Base-by-base conservation (phyloP, 2,113 vertebrate species). In the Australoheros scitulus region DNA sequence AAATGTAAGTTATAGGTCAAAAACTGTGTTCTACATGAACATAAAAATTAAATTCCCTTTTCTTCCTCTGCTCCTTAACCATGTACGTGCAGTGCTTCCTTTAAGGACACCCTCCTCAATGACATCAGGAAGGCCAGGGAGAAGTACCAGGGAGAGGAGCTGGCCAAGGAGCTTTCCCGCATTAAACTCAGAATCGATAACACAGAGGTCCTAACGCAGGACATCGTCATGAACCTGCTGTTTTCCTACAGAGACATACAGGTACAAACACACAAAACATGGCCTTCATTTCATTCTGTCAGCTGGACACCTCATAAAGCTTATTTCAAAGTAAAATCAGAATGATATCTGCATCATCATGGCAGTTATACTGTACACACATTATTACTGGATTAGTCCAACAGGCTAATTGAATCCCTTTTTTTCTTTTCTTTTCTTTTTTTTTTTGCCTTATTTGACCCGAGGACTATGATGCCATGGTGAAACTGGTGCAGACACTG, bases 161-260 rank as follows among this genome's bases (percentile, higher is more conserved):
- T 99, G 85, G 97, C 96, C 4, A 98, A 97, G 83, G 97, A 98
- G 61, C 94, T 99, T 47, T 91, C 97, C 59, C 95, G 96, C 32
- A 99, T 99, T 92, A 98, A 97, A 77, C 97, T 98, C n/a, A 95
- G 97, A 61, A 97, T 98, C 76, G 97, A 99, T 92, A 98, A 97
- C 92, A 98, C 96, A 0, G 97, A 99, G 88, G 95, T 98, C 58
- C 95, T 99, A 80, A 98, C 97, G 18, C 96, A 98, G 90, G 97
- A 99, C 87, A 97, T 99, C 60, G 93, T 99, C 81, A 97, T 98
- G 94, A 99, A 99, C 92, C 95, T 99, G 79, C 96, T 99, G 52
- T 97, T 98, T 86, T 98, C 97, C 68, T 99, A 99, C 95, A 96
- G 97, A 85, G 98, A 99, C 92, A 98, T 98, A 87, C 98, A 99